Base-by-base conservation (phyloP, 2,888 invertebrate genomes). In the Caenorhabditis sp. region DNA sequence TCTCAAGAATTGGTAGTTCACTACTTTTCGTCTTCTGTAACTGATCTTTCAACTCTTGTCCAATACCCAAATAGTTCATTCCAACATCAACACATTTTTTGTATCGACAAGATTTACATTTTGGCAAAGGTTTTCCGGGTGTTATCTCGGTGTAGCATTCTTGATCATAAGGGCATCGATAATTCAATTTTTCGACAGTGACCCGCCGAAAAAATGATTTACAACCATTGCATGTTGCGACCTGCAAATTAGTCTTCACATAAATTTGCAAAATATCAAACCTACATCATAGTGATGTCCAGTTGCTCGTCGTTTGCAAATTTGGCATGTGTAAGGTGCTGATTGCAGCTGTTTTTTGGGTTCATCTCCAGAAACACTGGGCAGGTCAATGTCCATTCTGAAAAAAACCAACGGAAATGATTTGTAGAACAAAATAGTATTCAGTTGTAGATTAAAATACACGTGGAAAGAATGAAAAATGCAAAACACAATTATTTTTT, bases 61-160 rank as follows among this genome's bases (percentile, higher is more conserved):
- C 31, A 31, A 31, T 31, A 31, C 31, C 31, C 4, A 31, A 10
- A 10, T 31, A 31, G 31, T 31, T 31, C 68, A 68, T 68, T 43
- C 68, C 68, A 17, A 68, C 37, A 5, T 43, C 51, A 12, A 68
- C 43, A 21, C 68, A 68, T 51, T 62, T 62, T 5, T 62, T 36
- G 54, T 50, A 62, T 5, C 68, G 51, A 37, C 68, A 68, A 17
- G 58, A 12, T 8, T 62, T 50, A 21, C 68, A 68, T 37, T 54
- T 58, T 21, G 59, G 49, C n/a, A 43, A 43, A 17, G 37, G 17
- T 23, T 23, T 43, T 37, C 26, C 8, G 50, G 24, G 36, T 27
- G 14, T 2, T 12, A 23, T 17, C 1, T 58, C 19, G 1, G 17
- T n/a, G 23, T 6, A 17, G 37, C 31, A 31, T 31, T 31, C 31